A percentile compares a stretch with the other conserved stretches of the same genome.
These are phyloP conservation scores for Bombus polaris DNA, from an alignment of 1,140 invertebrate species.

Conservation along the genomic window DNA sequence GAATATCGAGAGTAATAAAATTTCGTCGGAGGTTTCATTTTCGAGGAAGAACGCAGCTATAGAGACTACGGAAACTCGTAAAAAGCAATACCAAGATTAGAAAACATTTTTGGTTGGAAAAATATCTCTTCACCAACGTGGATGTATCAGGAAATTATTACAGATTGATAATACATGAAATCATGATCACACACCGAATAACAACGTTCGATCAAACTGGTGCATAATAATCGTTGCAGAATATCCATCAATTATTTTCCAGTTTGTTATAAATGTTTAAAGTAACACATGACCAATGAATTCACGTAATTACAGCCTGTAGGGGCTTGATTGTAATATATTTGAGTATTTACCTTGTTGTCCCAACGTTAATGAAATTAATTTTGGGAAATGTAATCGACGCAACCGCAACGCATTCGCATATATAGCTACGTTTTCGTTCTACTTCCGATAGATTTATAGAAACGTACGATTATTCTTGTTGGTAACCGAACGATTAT, in stretches of 20 bases:
- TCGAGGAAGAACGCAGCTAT: no score
- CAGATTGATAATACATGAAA: neutral
- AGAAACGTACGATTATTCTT: constrained; percentile 4
- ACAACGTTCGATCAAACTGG: constrained; percentile 21
- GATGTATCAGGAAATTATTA: no score
- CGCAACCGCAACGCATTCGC: neutral
- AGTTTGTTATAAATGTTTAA: constrained; percentile 39
- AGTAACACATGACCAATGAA: constrained; percentile 39
- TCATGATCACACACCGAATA: neutral
- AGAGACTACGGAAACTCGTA: neutral
- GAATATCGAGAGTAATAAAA: neutral
- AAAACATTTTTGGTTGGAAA: neutral
- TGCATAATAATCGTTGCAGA: constrained; percentile 27
- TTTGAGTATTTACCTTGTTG: constrained; percentile 42
- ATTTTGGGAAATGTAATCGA: constrained; percentile 30
- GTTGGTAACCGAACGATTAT: neutral
- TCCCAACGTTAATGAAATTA: constrained; percentile 46
- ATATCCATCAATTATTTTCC: constrained; percentile 44
- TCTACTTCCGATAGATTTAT: constrained; percentile 17
- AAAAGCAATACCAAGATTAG: neutral
- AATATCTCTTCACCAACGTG: neutral
- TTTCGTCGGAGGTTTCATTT: neutral
- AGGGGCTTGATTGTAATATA: constrained; percentile 31
- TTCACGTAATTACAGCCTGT: constrained; percentile 36
- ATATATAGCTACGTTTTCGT: neutral